phyloP scores from a whole-genome alignment of 2,888 invertebrate genomes.

The Gastrophysa polygoni region DNA sequence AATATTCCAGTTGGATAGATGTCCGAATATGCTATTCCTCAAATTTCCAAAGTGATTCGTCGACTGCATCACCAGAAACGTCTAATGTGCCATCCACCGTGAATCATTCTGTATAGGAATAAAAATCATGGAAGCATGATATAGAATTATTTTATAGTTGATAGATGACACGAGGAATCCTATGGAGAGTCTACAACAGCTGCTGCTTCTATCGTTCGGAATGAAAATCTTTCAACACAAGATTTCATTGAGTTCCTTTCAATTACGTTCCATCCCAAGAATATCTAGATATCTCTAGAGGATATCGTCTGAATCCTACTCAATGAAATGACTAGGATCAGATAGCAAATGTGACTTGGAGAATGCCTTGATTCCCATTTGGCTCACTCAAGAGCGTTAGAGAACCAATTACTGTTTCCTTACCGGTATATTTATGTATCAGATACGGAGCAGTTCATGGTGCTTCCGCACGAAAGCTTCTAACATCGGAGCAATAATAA shows the following conservation, averaged over 20 bases:
- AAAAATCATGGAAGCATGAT: no score
- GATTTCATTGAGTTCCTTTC: neutral
- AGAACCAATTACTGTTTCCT: conserved; percentile 43
- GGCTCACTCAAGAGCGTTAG: conserved; percentile 38
- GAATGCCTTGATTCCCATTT: conserved; percentile 18
- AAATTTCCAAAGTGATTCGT: no score
- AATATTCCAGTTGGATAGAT: no score
- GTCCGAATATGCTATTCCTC: no score
- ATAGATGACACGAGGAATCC: no score
- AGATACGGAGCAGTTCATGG: conserved; percentile 35
- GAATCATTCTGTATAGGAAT: no score
- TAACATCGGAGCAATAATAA: neutral
- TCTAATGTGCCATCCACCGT: no score
- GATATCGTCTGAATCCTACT: neutral
- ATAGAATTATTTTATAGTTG: no score
- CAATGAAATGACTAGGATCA: neutral
- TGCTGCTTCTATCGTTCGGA: no score
- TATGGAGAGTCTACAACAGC: no score
- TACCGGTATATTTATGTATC: conserved; percentile 42
- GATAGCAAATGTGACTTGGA: neutral
- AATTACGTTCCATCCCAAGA: neutral
- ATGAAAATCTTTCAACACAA: neutral
- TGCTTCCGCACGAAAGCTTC: conserved; percentile 24
- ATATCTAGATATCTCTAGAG: neutral
- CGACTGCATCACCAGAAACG: no score